Percentiles rank a stretch among this genome's conserved stretches.
Conservation (phyloP, 2,888 invertebrate species). For the Nebria brevicollis region DNA sequence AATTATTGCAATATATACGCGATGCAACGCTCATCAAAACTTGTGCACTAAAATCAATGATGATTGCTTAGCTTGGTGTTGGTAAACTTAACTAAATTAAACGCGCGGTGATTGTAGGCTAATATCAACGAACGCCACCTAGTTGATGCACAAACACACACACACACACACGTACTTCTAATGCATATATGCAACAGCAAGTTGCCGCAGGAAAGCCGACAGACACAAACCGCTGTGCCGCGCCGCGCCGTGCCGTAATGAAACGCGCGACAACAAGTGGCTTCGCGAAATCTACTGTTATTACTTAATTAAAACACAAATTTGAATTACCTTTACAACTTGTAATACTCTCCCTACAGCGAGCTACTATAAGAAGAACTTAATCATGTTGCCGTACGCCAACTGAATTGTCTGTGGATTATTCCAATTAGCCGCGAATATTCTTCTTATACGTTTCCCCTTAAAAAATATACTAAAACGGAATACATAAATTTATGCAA, state of each 20-base stretch:
- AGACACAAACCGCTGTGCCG: too few species aligned
- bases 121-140: background rate
- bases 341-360: conserved; percentile 47
- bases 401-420: conserved; percentile 62
- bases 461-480: background rate
- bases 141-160: background rate
- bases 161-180: background rate
- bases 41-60: background rate
- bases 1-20: background rate
- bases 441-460: background rate
- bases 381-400: conserved; percentile 45
- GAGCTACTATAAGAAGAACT: conserved; percentile 7
- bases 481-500: background rate
- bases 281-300: conserved; percentile 56
- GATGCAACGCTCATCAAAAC: background rate
- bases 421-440: conserved; percentile 59
- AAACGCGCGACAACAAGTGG: conserved; percentile 55
- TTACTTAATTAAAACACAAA: conserved; percentile 61
- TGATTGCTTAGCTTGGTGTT: background rate
- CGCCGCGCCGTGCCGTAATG: background rate
- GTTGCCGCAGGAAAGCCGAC: conserved; percentile 23
- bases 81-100: conserved; percentile 10
- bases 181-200: conserved; percentile 4
- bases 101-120: background rate
- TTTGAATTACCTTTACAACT: conserved; percentile 60